Percentiles rank a stretch among this genome's conserved stretches.
Conservation (phyloP, 2,113 vertebrate genomes). For the Potamarius usumacintae region DNA sequence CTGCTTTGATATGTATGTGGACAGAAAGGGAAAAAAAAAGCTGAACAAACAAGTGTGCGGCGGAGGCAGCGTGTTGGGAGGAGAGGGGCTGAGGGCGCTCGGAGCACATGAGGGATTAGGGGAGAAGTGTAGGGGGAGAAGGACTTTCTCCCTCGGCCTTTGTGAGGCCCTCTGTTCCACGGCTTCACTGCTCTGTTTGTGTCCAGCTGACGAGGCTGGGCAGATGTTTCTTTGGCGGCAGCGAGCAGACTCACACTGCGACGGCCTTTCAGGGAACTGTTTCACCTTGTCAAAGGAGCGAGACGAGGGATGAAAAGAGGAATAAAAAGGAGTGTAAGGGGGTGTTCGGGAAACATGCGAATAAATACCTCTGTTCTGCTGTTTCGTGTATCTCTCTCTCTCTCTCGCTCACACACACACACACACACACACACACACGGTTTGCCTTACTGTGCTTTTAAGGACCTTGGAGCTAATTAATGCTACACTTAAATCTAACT, state of each 20-base stretch:
- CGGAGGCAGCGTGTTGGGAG: slow-evolving; percentile 28
- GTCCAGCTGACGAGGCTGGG: slow-evolving; percentile 48
- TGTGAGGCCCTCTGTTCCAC: slow-evolving; percentile 59
- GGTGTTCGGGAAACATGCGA: neutral
- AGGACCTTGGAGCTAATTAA: neutral
- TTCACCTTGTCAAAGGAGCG: slow-evolving; percentile 59
- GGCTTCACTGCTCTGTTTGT: slow-evolving; percentile 59
- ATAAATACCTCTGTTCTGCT: slow-evolving; percentile 26
- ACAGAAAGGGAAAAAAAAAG: slow-evolving; percentile 55
- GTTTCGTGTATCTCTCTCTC: neutral
- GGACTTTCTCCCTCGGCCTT: slow-evolving; percentile 49
- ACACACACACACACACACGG: neutral
- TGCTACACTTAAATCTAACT: too few species aligned
- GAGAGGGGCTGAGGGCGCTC: slow-evolving; percentile 46
- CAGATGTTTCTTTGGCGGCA: slow-evolving; percentile 66
- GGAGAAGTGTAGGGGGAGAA: slow-evolving; percentile 45
- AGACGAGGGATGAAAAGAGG: slow-evolving; percentile 29
- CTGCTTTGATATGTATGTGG: slow-evolving; percentile 70
- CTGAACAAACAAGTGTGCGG: slow-evolving; percentile 65
- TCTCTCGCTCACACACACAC: neutral
- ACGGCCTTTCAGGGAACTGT: slow-evolving; percentile 57
- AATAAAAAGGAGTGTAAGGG: slow-evolving; percentile 40
- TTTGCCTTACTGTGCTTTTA: neutral
- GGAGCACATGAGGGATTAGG: slow-evolving; percentile 59
- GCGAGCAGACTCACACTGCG: slow-evolving; percentile 47